phyloP scores from a whole-genome alignment of 92 coral and sea anemone species.

The Plumapathes pennacea region DNA sequence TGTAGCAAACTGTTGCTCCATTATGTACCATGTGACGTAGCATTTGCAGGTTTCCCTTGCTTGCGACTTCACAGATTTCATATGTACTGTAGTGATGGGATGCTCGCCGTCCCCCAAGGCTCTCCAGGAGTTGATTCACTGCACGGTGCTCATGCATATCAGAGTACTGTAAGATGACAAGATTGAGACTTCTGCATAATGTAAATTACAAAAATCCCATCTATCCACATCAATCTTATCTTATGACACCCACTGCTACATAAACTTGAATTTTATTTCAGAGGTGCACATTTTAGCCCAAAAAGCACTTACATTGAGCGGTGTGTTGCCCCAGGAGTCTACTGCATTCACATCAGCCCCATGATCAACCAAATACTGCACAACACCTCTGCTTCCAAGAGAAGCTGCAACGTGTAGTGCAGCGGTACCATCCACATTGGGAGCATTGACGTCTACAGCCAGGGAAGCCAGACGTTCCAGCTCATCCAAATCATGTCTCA shows the following conservation, averaged over 20 bases:
- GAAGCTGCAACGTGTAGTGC: slow-evolving; percentile 84
- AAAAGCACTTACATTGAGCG: slow-evolving; percentile 74
- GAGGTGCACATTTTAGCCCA: neutral
- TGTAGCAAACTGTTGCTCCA: slow-evolving; percentile 88
- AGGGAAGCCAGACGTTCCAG: slow-evolving; percentile 67
- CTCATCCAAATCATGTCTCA: slow-evolving; percentile 73
- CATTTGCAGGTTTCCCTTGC: slow-evolving; percentile 92
- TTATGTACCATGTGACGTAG: slow-evolving; percentile 95
- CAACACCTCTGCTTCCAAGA: slow-evolving; percentile 73
- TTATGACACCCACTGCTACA: neutral
- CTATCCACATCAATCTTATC: too few species aligned
- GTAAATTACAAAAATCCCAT: too few species aligned
- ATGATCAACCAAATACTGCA: slow-evolving; percentile 79
- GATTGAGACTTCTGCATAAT: too few species aligned
- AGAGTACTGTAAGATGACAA: slow-evolving; percentile 72
- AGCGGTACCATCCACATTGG: slow-evolving; percentile 65
- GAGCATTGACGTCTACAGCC: slow-evolving; percentile 73
- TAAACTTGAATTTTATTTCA: neutral
- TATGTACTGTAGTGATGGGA: slow-evolving; percentile 88
- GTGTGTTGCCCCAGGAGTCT: slow-evolving; percentile 82
- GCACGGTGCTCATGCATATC: slow-evolving; percentile 99
- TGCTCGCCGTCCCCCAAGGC: slow-evolving; percentile 81
- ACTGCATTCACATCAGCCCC: slow-evolving; percentile 83
- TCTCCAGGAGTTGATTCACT: slow-evolving; percentile 84
- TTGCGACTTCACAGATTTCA: slow-evolving; percentile 91